These are phyloP conservation scores for Tragelaphus strepsiceros DNA, from an alignment of 2,113 vertebrate species.

Conservation along the genomic window DNA sequence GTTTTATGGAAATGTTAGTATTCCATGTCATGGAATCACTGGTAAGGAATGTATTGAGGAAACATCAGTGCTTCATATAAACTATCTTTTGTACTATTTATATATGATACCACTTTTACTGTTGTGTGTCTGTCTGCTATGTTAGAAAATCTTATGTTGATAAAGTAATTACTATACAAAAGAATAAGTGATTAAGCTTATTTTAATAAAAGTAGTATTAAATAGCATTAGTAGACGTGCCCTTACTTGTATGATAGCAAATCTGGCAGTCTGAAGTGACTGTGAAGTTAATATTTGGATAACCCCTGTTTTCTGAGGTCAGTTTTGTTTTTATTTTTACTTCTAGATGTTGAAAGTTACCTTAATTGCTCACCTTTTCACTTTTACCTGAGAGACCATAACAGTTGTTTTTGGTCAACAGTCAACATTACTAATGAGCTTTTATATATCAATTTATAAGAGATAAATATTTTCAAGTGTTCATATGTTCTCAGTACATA, in stretches of 20 bases:
- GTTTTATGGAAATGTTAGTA: not conserved
- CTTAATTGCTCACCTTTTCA: not conserved
- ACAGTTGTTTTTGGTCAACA: not conserved
- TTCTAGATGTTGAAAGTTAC: not conserved
- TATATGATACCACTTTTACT: not conserved
- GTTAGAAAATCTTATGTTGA: not conserved
- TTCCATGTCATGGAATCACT: not conserved
- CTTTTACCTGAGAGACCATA: not conserved
- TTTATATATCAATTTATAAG: not conserved
- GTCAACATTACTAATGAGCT: not conserved
- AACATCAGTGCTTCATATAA: not conserved
- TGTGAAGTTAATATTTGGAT: not conserved
- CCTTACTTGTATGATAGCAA: not conserved
- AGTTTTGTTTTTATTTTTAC: not conserved
- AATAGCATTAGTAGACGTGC: not conserved
- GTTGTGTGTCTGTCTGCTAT: not conserved
- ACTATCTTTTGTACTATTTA: not conserved
- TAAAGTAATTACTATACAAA: not conserved
- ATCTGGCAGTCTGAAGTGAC: not conserved
- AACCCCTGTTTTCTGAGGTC: conserved; percentile 6
- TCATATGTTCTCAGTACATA: not conserved
- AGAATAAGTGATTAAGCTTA: not conserved
- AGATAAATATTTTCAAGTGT: conserved; percentile 26
- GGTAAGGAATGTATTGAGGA: not conserved
- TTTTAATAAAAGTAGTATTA: conserved; percentile 17